Base-by-base conservation (phyloP, 2,888 invertebrate species). In the Agapetus fuscipes region DNA sequence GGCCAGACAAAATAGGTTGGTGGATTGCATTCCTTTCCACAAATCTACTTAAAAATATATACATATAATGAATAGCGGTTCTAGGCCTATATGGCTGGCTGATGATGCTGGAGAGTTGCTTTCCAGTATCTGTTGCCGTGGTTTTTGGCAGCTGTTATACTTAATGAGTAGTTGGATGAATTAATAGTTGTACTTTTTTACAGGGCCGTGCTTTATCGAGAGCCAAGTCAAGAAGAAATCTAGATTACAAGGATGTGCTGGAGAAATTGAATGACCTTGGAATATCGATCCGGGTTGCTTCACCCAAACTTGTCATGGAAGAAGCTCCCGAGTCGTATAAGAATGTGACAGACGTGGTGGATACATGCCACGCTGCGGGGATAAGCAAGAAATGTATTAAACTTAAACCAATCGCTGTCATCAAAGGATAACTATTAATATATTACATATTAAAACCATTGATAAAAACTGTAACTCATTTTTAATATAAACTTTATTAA, bases 251-350 rank as follows among this genome's bases (percentile, higher is more conserved):
- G 52, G 82, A 88, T 37, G 98, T 98, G 2, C 64, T 98, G 30
- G 71, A 75, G 10, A 87, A 86, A 57, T 63, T 99, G 45, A 80
- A 90, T 48, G 68, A 75, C 34, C 76, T 80, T 66, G 94, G 94
- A 17, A 95, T 95, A 52, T 85, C 93, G 2, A 97, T 98, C 49
- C 74, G 98, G 56, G 94, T 98, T 1, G 98, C 98, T 6, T 97
- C 97, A 9, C 98, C 98, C 1, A 99, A 99, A 64, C 67, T 98
- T 43, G 96, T 98, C 1, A 98, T 98, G 97, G 98, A 98, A 67
- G 98, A 99, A 71, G 93, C 98, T 3, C 98, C 98, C 0, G 95
- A 97, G 57, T 97, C 97, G 0, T 98, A 99, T 63, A 98, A 98
- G 66, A 93, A 99, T 69, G 98, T 98, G 0, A 97, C 95, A 0